phyloP scores from a whole-genome alignment of 2,888 invertebrate species.

The Alloplasta piceator region DNA sequence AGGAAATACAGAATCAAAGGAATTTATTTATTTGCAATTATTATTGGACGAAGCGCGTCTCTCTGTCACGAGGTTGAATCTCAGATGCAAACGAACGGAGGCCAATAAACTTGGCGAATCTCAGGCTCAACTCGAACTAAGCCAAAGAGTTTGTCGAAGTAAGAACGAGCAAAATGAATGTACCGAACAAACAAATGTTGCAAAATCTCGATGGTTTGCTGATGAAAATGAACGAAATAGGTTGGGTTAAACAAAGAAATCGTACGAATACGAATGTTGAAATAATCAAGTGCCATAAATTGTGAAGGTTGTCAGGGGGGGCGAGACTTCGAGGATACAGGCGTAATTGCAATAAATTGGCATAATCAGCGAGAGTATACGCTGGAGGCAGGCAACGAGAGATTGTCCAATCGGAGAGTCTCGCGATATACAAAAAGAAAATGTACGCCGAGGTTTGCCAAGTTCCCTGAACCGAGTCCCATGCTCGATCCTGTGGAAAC shows the following conservation, averaged over 20 bases:
- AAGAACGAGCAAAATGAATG: background rate
- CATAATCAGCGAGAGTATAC: slow-evolving; percentile 69
- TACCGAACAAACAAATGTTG: background rate
- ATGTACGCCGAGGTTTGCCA: background rate
- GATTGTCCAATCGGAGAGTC: slow-evolving; percentile 32
- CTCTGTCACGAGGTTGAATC: slow-evolving; percentile 14
- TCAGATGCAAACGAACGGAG: slow-evolving; percentile 28
- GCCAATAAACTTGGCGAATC: slow-evolving; percentile 37
- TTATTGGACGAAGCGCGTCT: slow-evolving; percentile 31
- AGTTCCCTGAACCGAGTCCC: background rate
- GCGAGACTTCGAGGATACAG: slow-evolving; percentile 71
- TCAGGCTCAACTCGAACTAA: slow-evolving; percentile 1
- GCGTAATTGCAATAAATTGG: slow-evolving; percentile 75
- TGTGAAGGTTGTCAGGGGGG: slow-evolving; percentile 20
- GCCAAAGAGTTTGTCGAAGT: background rate
- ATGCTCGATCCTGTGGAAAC: no score
- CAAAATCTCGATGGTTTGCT: background rate
- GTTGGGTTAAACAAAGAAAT: no score
- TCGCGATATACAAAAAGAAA: background rate
- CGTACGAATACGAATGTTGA: slow-evolving; percentile 8
- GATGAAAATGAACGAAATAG: slow-evolving; percentile 26
- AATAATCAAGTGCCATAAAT: slow-evolving; percentile 41
- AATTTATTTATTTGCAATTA: slow-evolving; percentile 24
- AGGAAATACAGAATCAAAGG: slow-evolving; percentile 3
- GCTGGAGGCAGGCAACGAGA: slow-evolving; percentile 9